Evolutionary conservation across 2,888 invertebrate species (phyloP), one percentile per base, ranked within the genome.

Genomic region (Diplolepis rosae): DNA sequence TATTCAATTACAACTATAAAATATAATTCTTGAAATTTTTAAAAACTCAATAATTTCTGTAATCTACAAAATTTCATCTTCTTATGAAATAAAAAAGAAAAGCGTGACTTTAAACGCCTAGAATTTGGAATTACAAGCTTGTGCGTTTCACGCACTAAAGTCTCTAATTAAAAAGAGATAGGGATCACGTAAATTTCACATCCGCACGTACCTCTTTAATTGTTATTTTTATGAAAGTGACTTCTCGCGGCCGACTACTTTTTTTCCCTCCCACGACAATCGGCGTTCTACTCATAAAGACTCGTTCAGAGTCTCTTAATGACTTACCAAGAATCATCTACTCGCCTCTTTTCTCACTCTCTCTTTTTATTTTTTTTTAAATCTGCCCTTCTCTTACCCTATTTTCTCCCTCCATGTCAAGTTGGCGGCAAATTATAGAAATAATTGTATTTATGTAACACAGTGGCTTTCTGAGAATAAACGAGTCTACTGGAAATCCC

Each of bases 141-240:
- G 39, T 27, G 22, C 61, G 61, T 61, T 61, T 39, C 2, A n/a
- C n/a, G 61, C 39, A 61, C 24, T 61, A n/a, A 39, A 61, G 27
- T 61, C 7, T n/a, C 61, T 61, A 61, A 61, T 61, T 61, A 61
- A 61, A 61, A 61, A 24, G 27, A 61, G 61, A 61, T 61, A 61
- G 24, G 24, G 27, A 61, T 61, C 61, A n/a, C n/a, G 61, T n/a
- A 61, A 61, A 61, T 61, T 39, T 61, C 61, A 24, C 61, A 61
- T 61, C 61, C 61, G 61, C 61, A 61, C 61, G 27, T 39, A 39
- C 39, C 61, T 56, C 24, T 56, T 24, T 61, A 61, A 61, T 61
- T 61, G 61, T 24, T 39, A 61, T 61, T 61, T 61, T 61, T 61
- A 39, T 61, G 61, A 61, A 61, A 61, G 61, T 61, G 61, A 61